A percentile compares a stretch with the other conserved stretches of the same genome.
Conservation (phyloP, 2,797 vertebrate species). For the Limosa lapponica region DNA sequence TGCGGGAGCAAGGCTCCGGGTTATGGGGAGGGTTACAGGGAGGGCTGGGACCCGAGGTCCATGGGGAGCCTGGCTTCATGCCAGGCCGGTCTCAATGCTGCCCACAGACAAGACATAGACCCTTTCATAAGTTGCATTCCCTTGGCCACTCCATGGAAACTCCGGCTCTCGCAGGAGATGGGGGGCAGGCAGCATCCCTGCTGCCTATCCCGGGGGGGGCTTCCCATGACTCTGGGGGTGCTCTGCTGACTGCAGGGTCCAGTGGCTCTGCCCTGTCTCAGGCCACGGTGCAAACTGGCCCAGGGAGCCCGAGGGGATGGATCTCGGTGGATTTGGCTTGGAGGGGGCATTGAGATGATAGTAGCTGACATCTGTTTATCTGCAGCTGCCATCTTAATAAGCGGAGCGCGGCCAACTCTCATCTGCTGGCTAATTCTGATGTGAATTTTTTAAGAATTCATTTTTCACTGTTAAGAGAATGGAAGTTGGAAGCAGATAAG, state of each 20-base stretch:
- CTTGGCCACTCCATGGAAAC: neutral
- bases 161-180: neutral
- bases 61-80: neutral
- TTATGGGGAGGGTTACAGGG: neutral
- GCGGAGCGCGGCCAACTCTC: slow-evolving; percentile 9
- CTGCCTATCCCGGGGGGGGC: neutral
- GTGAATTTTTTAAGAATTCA: slow-evolving; percentile 59
- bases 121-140: slow-evolving; percentile 29
- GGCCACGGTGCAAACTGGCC: neutral
- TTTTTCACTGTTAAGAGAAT: slow-evolving; percentile 65
- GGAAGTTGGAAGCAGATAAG: slow-evolving; percentile 56
- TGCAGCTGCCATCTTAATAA: slow-evolving; percentile 63
- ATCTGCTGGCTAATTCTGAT: slow-evolving; percentile 58
- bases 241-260: neutral
- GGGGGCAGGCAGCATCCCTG: neutral
- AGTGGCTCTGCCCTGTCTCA: fast-evolving
- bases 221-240: fast-evolving
- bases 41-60: neutral
- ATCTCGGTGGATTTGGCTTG: slow-evolving; percentile 21
- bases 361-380: slow-evolving; percentile 61
- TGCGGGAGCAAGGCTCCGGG: fast-evolving
- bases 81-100: neutral
- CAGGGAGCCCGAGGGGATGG: neutral
- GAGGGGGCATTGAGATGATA: slow-evolving; percentile 52
- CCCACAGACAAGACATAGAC: neutral